Base-by-base conservation (phyloP, 1,140 invertebrate species). In the Hormaphis cornu region DNA sequence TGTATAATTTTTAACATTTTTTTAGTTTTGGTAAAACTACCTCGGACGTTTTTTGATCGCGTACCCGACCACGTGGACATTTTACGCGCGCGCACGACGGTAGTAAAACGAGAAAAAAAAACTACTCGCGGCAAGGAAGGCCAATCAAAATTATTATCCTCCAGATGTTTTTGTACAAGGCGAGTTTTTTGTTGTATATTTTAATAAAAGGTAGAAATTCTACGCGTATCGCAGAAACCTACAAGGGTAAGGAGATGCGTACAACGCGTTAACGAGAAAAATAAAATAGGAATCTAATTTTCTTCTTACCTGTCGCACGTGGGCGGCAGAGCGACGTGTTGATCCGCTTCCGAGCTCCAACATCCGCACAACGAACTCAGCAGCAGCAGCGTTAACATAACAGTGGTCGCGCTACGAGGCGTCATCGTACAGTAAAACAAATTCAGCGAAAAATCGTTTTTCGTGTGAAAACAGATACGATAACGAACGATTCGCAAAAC, bases 241-340 rank as follows among this genome's bases (percentile, higher is more conserved):
- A n/a, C n/a, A n/a, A n/a, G n/a, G n/a, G n/a, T n/a, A n/a, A n/a
- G n/a, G n/a, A n/a, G n/a, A n/a, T n/a, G n/a, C n/a, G n/a, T n/a
- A n/a, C n/a, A n/a, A n/a, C n/a, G n/a, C n/a, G n/a, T n/a, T n/a
- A n/a, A n/a, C n/a, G n/a, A n/a, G n/a, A n/a, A n/a, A n/a, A n/a
- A n/a, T n/a, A n/a, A n/a, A n/a, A n/a, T n/a, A n/a, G n/a, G n/a
- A n/a, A n/a, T n/a, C n/a, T n/a, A n/a, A n/a, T n/a, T n/a, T n/a
- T n/a, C n/a, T n/a, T 66, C 61, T 66, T 66, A 66, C 61, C 61
- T 66, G n/a, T 66, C 61, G 20, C 61, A 66, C 20, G 61, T 50
- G 61, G 61, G 61, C 20, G 28, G 12, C 12, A 20, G 30, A 48
- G 28, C 28, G 20, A 66, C 18, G 22, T 48, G 26, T 66, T 46